Percentiles rank a stretch among this genome's conserved stretches.
These are phyloP conservation scores for Lucifuga dentata DNA, from an alignment of 2,113 vertebrate genomes.

Conservation along the genomic window DNA sequence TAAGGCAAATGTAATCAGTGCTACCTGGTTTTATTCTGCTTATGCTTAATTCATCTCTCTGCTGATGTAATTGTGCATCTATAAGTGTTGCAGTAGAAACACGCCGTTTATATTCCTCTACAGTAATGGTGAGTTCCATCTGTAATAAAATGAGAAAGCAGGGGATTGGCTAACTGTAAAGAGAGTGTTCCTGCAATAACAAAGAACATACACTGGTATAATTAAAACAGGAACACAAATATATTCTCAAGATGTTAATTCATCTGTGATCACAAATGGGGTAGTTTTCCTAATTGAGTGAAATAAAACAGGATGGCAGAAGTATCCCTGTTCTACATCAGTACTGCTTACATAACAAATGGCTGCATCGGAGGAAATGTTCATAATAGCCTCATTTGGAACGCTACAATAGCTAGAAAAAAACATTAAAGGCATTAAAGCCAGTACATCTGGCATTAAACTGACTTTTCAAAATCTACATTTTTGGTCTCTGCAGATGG, in stretches of 20 bases:
- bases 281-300: too few species aligned
- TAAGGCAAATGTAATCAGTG: neutral
- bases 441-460: neutral
- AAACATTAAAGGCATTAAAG: neutral
- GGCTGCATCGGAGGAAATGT: slow-evolving; percentile 6
- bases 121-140: neutral
- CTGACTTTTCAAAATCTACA: slow-evolving; percentile 5
- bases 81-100: neutral
- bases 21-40: neutral
- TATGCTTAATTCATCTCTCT: neutral
- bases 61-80: neutral
- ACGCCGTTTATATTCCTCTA: too few species aligned
- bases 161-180: too few species aligned
- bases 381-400: neutral
- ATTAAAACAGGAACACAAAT: too few species aligned
- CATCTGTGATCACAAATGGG: neutral
- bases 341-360: neutral
- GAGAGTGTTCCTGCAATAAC: too few species aligned
- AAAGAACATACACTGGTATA: too few species aligned
- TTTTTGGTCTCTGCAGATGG: slow-evolving; percentile 15
- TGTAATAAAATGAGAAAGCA: too few species aligned
- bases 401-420: neutral
- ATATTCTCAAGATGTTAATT: neutral
- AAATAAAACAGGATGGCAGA: too few species aligned
- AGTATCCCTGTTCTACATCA: too few species aligned